Evolutionary conservation across 2,888 invertebrate genomes (phyloP).

Genomic region (Mantis religiosa): DNA sequence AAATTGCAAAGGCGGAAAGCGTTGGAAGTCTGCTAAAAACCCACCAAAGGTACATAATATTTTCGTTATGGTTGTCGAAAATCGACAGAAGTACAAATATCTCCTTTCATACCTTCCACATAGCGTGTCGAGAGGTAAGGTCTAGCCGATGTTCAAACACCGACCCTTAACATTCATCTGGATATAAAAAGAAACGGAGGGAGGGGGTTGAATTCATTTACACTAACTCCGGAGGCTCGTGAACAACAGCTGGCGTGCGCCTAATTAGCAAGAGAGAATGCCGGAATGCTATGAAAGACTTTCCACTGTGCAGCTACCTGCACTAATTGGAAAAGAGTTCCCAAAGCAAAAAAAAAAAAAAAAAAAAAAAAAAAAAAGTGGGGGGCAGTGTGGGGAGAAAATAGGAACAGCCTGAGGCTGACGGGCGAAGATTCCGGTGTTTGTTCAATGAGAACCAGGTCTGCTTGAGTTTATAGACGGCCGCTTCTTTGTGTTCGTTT

Average conservation of each 20-base stretch:
- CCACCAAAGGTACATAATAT: too few relatives aligned
- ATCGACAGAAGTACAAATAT: too few relatives aligned
- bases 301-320: not conserved
- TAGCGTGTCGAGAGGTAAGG: too few relatives aligned
- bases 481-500: too few relatives aligned
- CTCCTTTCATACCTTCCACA: too few relatives aligned
- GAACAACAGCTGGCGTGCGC: not conserved
- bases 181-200: not conserved
- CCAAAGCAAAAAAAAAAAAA: not conserved
- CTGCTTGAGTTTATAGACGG: not conserved
- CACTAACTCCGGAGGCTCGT: not conserved
- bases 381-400: not conserved
- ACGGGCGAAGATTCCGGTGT: not conserved
- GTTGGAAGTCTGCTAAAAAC: too few relatives aligned
- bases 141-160: not conserved
- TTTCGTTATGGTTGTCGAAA: too few relatives aligned
- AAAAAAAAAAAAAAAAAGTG: too few relatives aligned
- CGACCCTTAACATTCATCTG: not conserved
- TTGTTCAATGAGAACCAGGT: not conserved
- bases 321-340: not conserved
- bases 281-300: not conserved
- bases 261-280: not conserved
- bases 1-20: too few relatives aligned
- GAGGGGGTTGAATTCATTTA: not conserved
- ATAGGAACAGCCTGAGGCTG: not conserved